Evolutionary conservation across 30 jellyfish, hydroid and myxozoan genomes (phyloP).

Genomic region (Cassiopea xamachana): DNA sequence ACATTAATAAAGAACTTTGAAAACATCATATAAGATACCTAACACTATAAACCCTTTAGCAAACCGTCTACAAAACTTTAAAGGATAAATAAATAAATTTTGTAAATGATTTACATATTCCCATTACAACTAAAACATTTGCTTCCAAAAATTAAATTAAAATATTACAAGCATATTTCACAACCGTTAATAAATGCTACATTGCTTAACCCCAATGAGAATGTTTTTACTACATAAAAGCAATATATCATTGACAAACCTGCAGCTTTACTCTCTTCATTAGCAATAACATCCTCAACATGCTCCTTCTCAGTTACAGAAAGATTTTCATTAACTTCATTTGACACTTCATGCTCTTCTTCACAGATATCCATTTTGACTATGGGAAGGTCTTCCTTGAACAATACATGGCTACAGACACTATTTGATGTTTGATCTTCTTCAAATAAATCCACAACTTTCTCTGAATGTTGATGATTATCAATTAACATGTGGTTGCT

Average conservation of each 20-base stretch:
- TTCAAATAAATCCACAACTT: not conserved
- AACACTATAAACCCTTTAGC: too few species aligned
- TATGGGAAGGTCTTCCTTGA: not conserved
- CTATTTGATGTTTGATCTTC: not conserved
- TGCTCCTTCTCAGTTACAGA: conserved; percentile 1
- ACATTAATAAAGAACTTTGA: too few species aligned
- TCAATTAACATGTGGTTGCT: not conserved
- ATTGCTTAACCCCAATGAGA: not conserved
- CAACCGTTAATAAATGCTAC: not conserved
- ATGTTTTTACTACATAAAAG: not conserved
- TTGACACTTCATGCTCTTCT: not conserved
- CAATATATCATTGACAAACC: not conserved
- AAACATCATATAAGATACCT: too few species aligned
- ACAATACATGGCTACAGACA: not conserved
- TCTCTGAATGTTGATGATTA: not conserved
- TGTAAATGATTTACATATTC: too few species aligned
- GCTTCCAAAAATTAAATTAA: too few species aligned
- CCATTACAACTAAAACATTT: too few species aligned
- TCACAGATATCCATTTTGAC: not conserved
- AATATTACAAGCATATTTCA: too few species aligned
- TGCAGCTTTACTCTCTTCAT: conserved; percentile 12
- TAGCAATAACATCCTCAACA: not conserved
- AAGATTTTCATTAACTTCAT: not conserved
- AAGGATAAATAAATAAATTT: too few species aligned
- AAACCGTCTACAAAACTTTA: too few species aligned